phyloP scores from a whole-genome alignment of 2,888 invertebrate genomes.

The Dinocampus coccinellae region DNA sequence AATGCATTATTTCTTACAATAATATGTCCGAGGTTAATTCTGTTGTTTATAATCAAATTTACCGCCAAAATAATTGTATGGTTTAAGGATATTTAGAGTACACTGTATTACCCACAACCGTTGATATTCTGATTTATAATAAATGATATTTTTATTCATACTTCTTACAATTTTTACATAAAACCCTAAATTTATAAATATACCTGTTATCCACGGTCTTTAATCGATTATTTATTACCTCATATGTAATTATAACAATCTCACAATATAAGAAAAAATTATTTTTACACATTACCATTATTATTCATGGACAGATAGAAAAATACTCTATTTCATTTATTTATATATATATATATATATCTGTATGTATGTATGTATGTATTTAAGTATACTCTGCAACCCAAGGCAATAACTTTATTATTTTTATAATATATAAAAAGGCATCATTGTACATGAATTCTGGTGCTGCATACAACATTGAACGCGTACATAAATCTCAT shows the following conservation, averaged over 20 bases:
- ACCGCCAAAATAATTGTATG: neutral
- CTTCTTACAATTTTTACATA: neutral
- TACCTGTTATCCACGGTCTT: neutral
- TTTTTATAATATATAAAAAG: neutral
- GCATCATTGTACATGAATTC: constrained; percentile 1
- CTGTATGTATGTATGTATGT: too few species aligned
- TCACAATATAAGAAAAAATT: neutral
- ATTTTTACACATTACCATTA: neutral
- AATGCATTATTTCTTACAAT: too few species aligned
- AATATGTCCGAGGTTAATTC: too few species aligned
- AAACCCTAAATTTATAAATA: neutral
- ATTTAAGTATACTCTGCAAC: neutral
- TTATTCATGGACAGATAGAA: neutral
- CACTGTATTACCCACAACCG: neutral
- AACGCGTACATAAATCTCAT: neutral
- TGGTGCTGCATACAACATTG: neutral
- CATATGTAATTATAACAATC: neutral
- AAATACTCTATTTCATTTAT: neutral
- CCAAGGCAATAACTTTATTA: neutral
- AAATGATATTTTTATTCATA: neutral
- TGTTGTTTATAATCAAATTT: neutral
- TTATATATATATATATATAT: too few species aligned
- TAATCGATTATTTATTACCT: neutral
- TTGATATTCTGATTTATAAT: neutral
- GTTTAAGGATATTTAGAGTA: neutral